Base-by-base conservation (phyloP, 2,888 invertebrate species). In the Hyalella azteca region DNA sequence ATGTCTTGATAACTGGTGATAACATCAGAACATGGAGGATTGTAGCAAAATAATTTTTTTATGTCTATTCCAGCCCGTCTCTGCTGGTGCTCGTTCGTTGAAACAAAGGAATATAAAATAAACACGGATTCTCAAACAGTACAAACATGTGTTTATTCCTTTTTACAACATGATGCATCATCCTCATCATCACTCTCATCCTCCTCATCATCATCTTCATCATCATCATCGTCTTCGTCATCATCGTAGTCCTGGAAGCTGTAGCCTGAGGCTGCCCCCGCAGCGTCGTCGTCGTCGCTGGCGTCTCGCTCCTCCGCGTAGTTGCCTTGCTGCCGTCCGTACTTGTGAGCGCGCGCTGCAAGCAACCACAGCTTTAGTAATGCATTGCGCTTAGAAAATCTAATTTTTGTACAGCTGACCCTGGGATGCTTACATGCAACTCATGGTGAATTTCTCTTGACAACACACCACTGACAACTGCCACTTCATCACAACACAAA, bases 241-340 rank as follows among this genome's bases (percentile, higher is more conserved):
- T 80, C 76, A 13, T 78, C 82, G 49, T 81, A 75, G 59, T 73
- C 50, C 26, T 76, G 39, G 22, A 79, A 54, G 48, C 40, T 45
- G 41, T 75, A 81, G 0, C 73, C 78, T 50, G 81, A 66, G 5
- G 77, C 84, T n/a, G n/a, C n/a, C 40, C 85, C 82, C 26, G 81
- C 82, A 11, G 83, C 86, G 1, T 87, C 89, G 66, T 88, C 89
- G 66, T 89, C 89, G 40, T 90, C 91, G 86, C 92, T 92, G 83
- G 92, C 92, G 86, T 92, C 93, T 83, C 91, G 92, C 85, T 91
- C 91, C 83, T 90, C 90, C 80, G 88, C 88, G 50, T 87, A 88
- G 76, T 90, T 90, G 86, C 92, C 91, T 86, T 92, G 93, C 89
- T 95, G 95, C 36, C 96, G 91, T 15, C 96, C 96, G 90, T 94